phyloP scores from a whole-genome alignment of 2,888 invertebrate species.

The Hyppa rectilinea region DNA sequence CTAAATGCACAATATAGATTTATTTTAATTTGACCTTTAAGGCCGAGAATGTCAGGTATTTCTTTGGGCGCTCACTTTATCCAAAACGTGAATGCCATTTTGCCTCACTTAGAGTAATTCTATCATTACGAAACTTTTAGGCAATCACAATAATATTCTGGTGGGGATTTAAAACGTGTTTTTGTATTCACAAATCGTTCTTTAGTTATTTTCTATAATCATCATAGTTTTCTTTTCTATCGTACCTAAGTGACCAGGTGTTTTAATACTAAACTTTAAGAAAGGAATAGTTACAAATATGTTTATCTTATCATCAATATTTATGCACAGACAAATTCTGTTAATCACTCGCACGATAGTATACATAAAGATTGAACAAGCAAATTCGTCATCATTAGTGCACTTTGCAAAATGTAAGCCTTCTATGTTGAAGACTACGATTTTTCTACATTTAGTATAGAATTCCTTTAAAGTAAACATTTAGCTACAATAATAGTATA shows the following conservation, averaged over 20 bases:
- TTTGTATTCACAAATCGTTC: background rate
- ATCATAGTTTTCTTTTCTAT: background rate
- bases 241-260: background rate
- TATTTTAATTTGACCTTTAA: slow-evolving; percentile 34
- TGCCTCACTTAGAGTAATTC: background rate
- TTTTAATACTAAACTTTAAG: slow-evolving; percentile 8
- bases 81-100: background rate
- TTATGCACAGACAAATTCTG: background rate
- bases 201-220: background rate
- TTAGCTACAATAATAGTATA: slow-evolving; percentile 38
- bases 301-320: background rate
- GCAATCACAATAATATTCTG: slow-evolving; percentile 8
- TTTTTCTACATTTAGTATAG: slow-evolving; percentile 20
- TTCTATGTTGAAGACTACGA: slow-evolving; percentile 12
- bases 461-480: slow-evolving; percentile 25
- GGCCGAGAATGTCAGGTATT: slow-evolving; percentile 20
- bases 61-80: slow-evolving; percentile 3
- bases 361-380: background rate
- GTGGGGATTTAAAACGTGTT: background rate
- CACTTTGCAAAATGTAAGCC: slow-evolving; percentile 24
- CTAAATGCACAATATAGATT: slow-evolving; percentile 35
- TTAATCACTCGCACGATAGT: background rate
- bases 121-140: background rate
- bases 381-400: background rate
- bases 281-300: background rate